Percentiles rank a stretch among this genome's conserved stretches.
phyloP scores from a whole-genome alignment of 2,113 vertebrate genomes.

The Melanerpes aurifrons region DNA sequence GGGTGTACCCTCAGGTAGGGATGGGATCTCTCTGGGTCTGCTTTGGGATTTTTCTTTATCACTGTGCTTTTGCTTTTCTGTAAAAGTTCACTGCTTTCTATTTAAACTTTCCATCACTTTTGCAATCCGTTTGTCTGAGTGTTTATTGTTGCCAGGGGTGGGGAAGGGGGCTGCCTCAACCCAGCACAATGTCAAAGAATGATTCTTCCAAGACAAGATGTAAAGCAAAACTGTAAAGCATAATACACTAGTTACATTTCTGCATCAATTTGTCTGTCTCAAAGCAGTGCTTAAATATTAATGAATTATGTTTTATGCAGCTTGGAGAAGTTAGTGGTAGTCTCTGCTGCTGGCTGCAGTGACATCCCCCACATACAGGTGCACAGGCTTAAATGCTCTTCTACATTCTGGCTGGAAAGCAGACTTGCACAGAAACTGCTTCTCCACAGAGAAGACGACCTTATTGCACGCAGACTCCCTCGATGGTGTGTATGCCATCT shows the following conservation, averaged over 20 bases:
- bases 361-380: accelerated
- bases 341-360: neutral
- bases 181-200: no score
- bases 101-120: no score
- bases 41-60: no score
- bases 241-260: neutral
- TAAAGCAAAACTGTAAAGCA: neutral
- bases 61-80: no score
- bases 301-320: neutral
- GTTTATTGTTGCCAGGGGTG: no score
- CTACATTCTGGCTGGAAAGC: neutral
- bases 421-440: neutral
- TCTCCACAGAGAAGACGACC: neutral
- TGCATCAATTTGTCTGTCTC: neutral
- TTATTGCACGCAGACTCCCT: neutral
- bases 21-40: no score
- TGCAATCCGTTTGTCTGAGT: no score
- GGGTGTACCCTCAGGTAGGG: no score
- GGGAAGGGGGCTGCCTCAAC: no score
- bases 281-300: neutral
- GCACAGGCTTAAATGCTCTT: neutral
- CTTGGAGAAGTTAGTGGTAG: neutral
- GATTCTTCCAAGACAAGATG: neutral
- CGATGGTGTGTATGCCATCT: neutral
- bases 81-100: no score